These are phyloP conservation scores for Cheilinus undulatus DNA, from an alignment of 2,113 vertebrate species.

Conservation along the genomic window DNA sequence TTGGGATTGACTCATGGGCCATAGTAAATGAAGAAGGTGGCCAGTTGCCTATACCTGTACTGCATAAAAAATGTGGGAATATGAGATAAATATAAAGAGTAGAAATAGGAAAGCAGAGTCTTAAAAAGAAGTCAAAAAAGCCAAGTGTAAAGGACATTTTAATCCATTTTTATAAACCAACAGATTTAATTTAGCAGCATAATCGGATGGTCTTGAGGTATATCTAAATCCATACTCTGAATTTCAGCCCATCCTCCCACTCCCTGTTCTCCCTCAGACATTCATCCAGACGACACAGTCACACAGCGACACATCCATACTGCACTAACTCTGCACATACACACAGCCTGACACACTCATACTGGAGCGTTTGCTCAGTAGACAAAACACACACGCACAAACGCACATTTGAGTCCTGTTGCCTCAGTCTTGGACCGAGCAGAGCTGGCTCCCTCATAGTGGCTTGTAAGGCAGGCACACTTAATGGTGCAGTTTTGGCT, in stretches of 20 bases:
- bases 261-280: constrained; percentile 42
- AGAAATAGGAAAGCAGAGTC: neutral
- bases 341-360: constrained; percentile 48
- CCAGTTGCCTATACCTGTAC: no score
- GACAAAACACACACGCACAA: constrained; percentile 19
- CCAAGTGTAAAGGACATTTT: constrained; percentile 80
- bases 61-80: neutral
- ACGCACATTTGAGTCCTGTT: constrained; percentile 53
- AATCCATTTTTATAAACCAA: constrained; percentile 82
- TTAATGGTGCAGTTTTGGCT: constrained; percentile 89
- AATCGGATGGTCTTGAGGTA: constrained; percentile 86
- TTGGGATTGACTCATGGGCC: no score
- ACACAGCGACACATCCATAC: constrained; percentile 38
- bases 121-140: constrained; percentile 24
- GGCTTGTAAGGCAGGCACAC: constrained; percentile 84
- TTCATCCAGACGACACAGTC: constrained; percentile 42
- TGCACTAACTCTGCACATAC: constrained; percentile 38
- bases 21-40: no score
- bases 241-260: constrained; percentile 57
- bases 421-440: constrained; percentile 68
- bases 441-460: constrained; percentile 75
- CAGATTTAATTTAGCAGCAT: constrained; percentile 86
- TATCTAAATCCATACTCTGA: constrained; percentile 82
- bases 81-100: neutral
- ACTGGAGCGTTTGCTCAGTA: constrained; percentile 13